A percentile compares a stretch with the other conserved stretches of the same genome.
Conservation (phyloP, 2,113 vertebrate genomes). For the Ochotona princeps region DNA sequence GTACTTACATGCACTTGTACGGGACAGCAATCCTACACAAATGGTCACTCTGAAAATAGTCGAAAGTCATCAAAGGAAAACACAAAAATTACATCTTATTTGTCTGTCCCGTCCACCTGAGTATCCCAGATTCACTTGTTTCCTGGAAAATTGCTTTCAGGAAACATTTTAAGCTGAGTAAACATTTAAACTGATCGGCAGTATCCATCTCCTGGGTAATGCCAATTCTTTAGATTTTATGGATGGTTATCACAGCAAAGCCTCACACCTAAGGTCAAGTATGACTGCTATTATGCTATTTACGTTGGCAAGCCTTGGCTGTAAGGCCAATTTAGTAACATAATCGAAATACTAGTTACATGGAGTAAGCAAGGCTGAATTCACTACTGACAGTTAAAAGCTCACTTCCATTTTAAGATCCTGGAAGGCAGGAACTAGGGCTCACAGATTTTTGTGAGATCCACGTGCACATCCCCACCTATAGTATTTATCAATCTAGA, state of each 20-base stretch:
- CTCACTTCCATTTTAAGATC: too few relatives aligned
- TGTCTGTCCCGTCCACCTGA: not conserved
- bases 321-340: slow-evolving; percentile 29
- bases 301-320: slow-evolving; percentile 66
- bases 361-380: not conserved
- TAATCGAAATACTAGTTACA: slow-evolving; percentile 13
- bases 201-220: not conserved
- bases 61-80: not conserved
- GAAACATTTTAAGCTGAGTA: not conserved
- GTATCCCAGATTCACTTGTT: not conserved
- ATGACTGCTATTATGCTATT: slow-evolving; percentile 62
- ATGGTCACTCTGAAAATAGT: not conserved
- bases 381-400: not conserved
- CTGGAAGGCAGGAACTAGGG: not conserved
- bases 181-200: not conserved
- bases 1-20: accelerated
- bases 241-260: slow-evolving; percentile 1
- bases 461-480: too few relatives aligned
- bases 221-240: slow-evolving; percentile 56
- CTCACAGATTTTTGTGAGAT: not conserved
- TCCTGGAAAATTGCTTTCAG: not conserved
- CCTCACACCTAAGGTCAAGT: slow-evolving; percentile 49
- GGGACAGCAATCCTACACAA: not conserved
- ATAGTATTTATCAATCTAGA: not conserved
- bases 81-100: not conserved